Base-by-base conservation (phyloP, 1,140 invertebrate species). In the Ceratina australensis region DNA sequence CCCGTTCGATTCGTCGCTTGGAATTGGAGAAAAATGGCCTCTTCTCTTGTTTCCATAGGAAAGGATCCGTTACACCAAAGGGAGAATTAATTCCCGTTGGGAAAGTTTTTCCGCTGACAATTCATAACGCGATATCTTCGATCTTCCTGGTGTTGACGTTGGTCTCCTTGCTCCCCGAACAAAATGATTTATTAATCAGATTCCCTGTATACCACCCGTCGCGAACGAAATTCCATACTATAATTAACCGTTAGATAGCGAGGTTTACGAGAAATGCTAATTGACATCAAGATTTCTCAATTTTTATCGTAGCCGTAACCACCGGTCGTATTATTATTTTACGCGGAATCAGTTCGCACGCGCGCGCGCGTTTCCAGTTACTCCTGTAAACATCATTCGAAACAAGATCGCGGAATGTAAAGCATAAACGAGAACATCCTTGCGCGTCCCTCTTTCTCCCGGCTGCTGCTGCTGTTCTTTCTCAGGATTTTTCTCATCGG, bases 401-500 rank as follows among this genome's bases (percentile, higher is more conserved):
- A 88, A 89, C 87, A 88, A 89, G 87, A 61, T 81, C 79, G 86
- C 75, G 87, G 87, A 88, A 89, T 88, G 86, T 81, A 64, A 82
- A 80, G 73, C 81, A 72, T 83, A 82, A 42, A 66, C 73, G 79
- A 72, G 65, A 67, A 66, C 59, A 84, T 16, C 66, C 59, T 50
- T 59, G 52, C 68, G 73, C 63, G 18, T 74, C 15, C 57, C 52
- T 57, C 68, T 64, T 61, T 52, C 49, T 42, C 18, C 59, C 57
- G 13, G 66, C 8, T 60, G 42, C 57, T 56, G 52, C 60, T 24
- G n/a, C n/a, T n/a, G n/a, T n/a, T n/a, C n/a, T 59, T 69, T 47
- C 65, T 69, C n/a, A 26, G 54, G 75, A 89, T 87, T 88, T 87
- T 89, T 89, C 80, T 87, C 68, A 63, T 84, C 72, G 67, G 60